Percentiles rank a stretch among this genome's conserved stretches.
These are phyloP conservation scores for Ganaspis brasiliensis DNA, from an alignment of 2,888 invertebrate species.

Conservation along the genomic window DNA sequence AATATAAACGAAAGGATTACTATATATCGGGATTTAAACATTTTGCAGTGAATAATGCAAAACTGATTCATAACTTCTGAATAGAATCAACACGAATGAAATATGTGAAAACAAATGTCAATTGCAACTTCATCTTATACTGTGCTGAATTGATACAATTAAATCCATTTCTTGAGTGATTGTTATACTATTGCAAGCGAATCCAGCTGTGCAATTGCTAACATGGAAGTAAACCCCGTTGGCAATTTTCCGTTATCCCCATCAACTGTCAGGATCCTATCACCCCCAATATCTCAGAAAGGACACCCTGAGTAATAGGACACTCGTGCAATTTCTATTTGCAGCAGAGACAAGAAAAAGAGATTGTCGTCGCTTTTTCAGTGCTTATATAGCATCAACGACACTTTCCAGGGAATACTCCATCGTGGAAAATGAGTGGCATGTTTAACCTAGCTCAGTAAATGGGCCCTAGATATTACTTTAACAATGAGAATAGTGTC, in stretches of 20 bases:
- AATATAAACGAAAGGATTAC: too few relatives aligned
- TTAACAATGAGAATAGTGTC: constrained; percentile 15
- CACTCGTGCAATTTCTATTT: constrained; percentile 39
- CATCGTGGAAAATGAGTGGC: constrained; percentile 7
- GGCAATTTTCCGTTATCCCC: constrained; percentile 19
- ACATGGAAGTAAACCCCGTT: constrained; percentile 5
- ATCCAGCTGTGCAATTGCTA: background rate
- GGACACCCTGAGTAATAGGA: constrained; percentile 37
- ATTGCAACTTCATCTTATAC: too few relatives aligned
- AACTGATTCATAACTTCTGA: too few relatives aligned
- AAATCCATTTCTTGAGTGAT: background rate
- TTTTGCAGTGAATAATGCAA: too few relatives aligned
- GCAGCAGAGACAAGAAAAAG: constrained; percentile 34
- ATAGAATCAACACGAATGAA: too few relatives aligned
- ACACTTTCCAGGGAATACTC: constrained; percentile 31
- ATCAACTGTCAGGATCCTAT: constrained; percentile 21
- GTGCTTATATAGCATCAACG: constrained; percentile 26
- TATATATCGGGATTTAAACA: too few relatives aligned
- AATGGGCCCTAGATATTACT: constrained; percentile 22
- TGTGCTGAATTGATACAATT: background rate
- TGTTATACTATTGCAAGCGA: constrained; percentile 8
- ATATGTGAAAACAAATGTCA: too few relatives aligned
- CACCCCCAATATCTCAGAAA: constrained; percentile 32
- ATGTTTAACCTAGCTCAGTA: constrained; percentile 25
- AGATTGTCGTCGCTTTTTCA: constrained; percentile 36